Base-by-base conservation (phyloP, 53 echinoderm and acorn worm genomes). In the Echinarachnius parma region DNA sequence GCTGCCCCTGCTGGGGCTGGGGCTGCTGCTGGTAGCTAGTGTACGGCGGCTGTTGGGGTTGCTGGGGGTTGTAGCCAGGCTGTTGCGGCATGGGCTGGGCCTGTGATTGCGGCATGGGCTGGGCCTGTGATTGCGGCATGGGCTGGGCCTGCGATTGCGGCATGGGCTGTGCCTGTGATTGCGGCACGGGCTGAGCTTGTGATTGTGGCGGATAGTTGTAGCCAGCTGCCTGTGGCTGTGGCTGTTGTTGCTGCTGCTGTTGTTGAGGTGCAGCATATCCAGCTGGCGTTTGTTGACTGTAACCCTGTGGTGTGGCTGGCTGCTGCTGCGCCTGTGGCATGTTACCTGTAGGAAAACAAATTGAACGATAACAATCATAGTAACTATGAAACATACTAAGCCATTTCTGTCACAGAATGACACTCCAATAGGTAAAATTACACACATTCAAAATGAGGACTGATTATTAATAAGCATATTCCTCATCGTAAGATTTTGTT, bases 1-100 rank as follows among this genome's bases (percentile, higher is more conserved):
- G 80, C 56, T 86, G 80, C 15, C 46, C 54, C 29, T 76, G 84
- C 28, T 39, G 77, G 3, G 42, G 79, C 33, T 53, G 82, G 2
- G 69, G 59, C 62, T 69, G 77, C 55, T 75, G 86, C 57, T 75
- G 86, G 47, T 63, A 59, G 11, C 26, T 28, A 20, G 31, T 45
- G 30, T 20, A 18, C 14, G 10, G 10, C 16, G 52, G 77, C 33
- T 64, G 64, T 29, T 19, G 57, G 37, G 53, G 85, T 26, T 27
- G 75, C 39, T 74, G 85, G 21, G 64, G 80, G 59, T 44, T 60
- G 81, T 61, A 71, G 49, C 53, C 62, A 21, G 49, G 49, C 34
- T 77, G 61, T 18, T 61, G 61, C 1, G 62, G 77, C 52, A n/a
- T n/a, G 46, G 42, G 45, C 64, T n/a, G n/a, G n/a, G n/a, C n/a